These are phyloP conservation scores for Pipa parva DNA, from an alignment of 2,113 vertebrate species.

Conservation along the genomic window DNA sequence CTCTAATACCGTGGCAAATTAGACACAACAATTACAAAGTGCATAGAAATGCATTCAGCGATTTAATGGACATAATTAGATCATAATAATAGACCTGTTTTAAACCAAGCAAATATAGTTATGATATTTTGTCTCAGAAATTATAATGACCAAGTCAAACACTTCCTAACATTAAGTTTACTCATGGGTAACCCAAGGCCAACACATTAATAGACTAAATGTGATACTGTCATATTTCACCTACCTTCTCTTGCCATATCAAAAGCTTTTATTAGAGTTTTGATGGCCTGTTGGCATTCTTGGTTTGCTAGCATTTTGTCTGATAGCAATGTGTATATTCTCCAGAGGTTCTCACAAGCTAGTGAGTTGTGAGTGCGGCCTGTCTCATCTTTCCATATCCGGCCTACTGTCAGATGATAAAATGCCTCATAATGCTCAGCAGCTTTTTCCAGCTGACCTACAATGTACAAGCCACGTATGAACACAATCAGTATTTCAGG, in stretches of 20 bases:
- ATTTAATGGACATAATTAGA: constrained; percentile 40
- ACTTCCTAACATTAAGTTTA: constrained; percentile 47
- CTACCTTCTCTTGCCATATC: constrained; percentile 72
- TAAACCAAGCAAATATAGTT: constrained; percentile 52
- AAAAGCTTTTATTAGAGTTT: constrained; percentile 67
- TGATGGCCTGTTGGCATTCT: constrained; percentile 64
- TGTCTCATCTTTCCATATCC: constrained; percentile 64
- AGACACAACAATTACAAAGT: no score
- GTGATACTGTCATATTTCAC: constrained; percentile 51
- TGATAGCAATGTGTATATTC: constrained; percentile 69
- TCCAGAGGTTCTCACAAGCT: constrained; percentile 71
- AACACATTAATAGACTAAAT: constrained; percentile 47
- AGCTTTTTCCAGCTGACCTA: constrained; percentile 68
- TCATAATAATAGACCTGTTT: constrained; percentile 51
- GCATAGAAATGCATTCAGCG: no score
- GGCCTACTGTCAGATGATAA: constrained; percentile 62
- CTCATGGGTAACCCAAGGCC: constrained; percentile 48
- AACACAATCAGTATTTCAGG: constrained; percentile 42
- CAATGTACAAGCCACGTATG: constrained; percentile 47
- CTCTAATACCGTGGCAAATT: no score
- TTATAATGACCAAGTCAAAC: constrained; percentile 58
- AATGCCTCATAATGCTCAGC: constrained; percentile 71
- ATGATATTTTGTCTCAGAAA: constrained; percentile 60
- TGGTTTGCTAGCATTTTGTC: constrained; percentile 68
- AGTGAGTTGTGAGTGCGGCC: constrained; percentile 57